Conservation (phyloP, 2,797 vertebrate genomes). For the Sciurus vulgaris region DNA sequence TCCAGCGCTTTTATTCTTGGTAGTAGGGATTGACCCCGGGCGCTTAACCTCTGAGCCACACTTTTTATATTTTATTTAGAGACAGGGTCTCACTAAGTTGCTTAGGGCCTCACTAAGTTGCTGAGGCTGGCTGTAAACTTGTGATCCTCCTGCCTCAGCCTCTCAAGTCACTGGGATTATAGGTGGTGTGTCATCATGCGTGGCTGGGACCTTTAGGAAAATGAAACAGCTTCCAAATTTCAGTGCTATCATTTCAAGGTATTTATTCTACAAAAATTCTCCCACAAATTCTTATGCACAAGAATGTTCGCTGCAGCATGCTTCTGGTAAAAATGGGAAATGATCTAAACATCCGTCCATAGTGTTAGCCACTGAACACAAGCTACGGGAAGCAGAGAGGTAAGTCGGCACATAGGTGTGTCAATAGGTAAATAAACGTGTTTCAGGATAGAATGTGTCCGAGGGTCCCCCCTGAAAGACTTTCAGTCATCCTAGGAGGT, state of each 20-base stretch:
- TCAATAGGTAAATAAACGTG: neutral
- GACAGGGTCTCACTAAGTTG: no score
- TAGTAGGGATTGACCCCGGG: no score
- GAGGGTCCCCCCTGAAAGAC: constrained; percentile 2
- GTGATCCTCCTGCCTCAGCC: no score
- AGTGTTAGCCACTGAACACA: neutral
- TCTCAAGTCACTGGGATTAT: no score
- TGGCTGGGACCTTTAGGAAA: neutral
- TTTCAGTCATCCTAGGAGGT: neutral
- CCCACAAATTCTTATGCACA: neutral
- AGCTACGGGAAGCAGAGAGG: neutral
- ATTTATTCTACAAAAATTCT: constrained; percentile 13
- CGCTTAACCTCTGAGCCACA: no score
- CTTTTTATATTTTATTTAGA: no score
- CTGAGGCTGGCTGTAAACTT: no score
- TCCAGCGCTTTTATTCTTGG: no score
- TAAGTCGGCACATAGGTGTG: neutral
- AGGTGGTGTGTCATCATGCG: no score
- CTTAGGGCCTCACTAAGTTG: no score
- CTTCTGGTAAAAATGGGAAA: neutral
- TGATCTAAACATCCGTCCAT: neutral
- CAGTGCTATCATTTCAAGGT: neutral
- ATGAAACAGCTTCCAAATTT: neutral
- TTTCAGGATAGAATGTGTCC: neutral
- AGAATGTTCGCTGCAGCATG: neutral